Evolutionary conservation across 1,140 invertebrate genomes (phyloP), one percentile per base, ranked within the genome.

Genomic region (Drosophila serrata): DNA sequence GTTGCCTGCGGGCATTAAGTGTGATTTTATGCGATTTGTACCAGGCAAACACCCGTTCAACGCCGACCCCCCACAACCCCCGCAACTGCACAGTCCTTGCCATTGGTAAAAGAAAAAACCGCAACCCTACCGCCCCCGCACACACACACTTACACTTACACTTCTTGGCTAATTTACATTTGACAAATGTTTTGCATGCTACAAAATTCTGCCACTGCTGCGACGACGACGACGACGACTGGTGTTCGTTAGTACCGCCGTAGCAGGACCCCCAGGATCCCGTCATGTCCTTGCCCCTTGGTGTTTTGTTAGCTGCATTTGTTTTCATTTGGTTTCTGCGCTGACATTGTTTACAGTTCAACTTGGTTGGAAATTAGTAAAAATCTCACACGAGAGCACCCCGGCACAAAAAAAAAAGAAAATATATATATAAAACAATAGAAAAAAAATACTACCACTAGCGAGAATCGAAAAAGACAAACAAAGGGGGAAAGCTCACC

Each of bases 21-120:
- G 84, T 88, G 84, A 88, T 87, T 87, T 87, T 87, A 88, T 87
- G 76, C 84, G 84, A 84, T 87, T 88, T 88, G 84, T 88, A 80
- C 62, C 79, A 70, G 69, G 61, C 53, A 68, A 62, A 68, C 74
- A 59, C 51, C 76, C 31, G 62, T 49, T 56, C 60, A 57, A 48
- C 45, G 45, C 40, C 39, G 31, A 9, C 31, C 57, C 35, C 46
- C 19, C 17, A 22, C 53, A 24, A 45, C 11, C 11, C 31, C 29
- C 48, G n/a, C n/a, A n/a, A n/a, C n/a, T n/a, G n/a, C n/a, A 39
- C 27, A 22, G 37, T n/a, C 64, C 15, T 37, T 43, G 60, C 40
- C 59, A 64, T 40, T 75, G 70, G 76, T 43, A 69, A 59, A 49
- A 75, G 61, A 70, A 81, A 67, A 67, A 85, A 81, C 82, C 79